Conservation (phyloP, 2,797 vertebrate genomes). For the Tiaroga cobitis region DNA sequence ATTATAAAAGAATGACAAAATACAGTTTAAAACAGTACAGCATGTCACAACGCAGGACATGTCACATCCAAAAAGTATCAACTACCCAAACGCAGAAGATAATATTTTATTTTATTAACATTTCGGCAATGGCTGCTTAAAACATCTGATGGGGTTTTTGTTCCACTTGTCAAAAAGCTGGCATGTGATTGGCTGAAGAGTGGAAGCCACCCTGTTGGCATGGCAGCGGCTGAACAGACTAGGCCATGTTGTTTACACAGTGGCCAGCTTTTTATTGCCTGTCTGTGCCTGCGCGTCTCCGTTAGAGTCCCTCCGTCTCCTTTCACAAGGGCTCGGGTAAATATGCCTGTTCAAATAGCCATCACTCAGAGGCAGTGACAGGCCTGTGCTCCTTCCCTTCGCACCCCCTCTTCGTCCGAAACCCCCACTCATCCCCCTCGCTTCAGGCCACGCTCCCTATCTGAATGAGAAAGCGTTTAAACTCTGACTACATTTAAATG, state of each 20-base stretch:
- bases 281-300: constrained; percentile 62
- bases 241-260: constrained; percentile 65
- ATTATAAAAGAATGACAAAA: background rate
- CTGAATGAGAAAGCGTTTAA: constrained; percentile 55
- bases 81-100: background rate
- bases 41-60: background rate
- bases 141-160: constrained; percentile 60
- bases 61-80: background rate
- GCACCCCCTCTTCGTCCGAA: constrained; percentile 35
- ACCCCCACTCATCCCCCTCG: constrained; percentile 30
- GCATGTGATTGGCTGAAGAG: constrained; percentile 56
- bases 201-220: constrained; percentile 60
- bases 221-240: constrained; percentile 59
- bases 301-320: constrained; percentile 60
- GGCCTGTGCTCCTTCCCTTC: constrained; percentile 52
- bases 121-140: constrained; percentile 50
- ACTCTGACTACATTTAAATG: constrained; percentile 34
- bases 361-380: constrained; percentile 62
- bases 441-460: constrained; percentile 48
- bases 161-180: constrained; percentile 61
- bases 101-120: constrained; percentile 22
- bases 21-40: background rate
- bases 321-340: constrained; percentile 66
- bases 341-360: constrained; percentile 69
- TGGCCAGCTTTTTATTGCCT: constrained; percentile 62